A percentile compares a stretch with the other conserved stretches of the same genome.
phyloP scores from a whole-genome alignment of 2,113 vertebrate genomes.

The Dicentrarchus labrax region DNA sequence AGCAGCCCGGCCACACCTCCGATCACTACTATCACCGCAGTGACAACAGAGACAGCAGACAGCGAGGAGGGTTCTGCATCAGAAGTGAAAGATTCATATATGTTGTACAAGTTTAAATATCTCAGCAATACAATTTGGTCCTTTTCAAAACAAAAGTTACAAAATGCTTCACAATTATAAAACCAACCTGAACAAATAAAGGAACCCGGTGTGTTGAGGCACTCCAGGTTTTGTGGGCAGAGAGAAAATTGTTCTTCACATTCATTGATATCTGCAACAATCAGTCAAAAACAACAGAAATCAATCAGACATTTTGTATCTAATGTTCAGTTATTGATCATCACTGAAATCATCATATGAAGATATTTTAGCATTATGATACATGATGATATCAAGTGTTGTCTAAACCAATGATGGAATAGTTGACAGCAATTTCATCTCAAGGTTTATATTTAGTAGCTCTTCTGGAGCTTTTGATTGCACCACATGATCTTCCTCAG shows the following conservation, averaged over 20 bases:
- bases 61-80: conserved; percentile 70
- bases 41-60: conserved; percentile 66
- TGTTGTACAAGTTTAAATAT: not conserved
- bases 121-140: not conserved
- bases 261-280: conserved; percentile 82
- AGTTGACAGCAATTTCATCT: not conserved
- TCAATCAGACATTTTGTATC: not conserved
- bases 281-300: not conserved
- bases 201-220: conserved; percentile 81
- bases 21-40: conserved; percentile 74
- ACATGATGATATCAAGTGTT: not conserved
- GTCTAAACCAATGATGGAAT: not conserved
- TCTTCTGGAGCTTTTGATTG: not conserved
- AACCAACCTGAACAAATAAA: conserved; percentile 81
- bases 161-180: not conserved
- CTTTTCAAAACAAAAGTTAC: not conserved
- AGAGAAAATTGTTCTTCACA: conserved; percentile 71
- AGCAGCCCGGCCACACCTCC: conserved; percentile 66
- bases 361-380: not conserved
- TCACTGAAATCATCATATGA: not conserved
- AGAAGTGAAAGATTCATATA: not conserved
- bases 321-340: not conserved
- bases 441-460: not conserved
- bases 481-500: not conserved
- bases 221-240: conserved; percentile 77